A percentile compares a stretch with the other conserved stretches of the same genome.
Evolutionary conservation across 2,113 vertebrate genomes (phyloP).

Genomic region (Axis porcinus): DNA sequence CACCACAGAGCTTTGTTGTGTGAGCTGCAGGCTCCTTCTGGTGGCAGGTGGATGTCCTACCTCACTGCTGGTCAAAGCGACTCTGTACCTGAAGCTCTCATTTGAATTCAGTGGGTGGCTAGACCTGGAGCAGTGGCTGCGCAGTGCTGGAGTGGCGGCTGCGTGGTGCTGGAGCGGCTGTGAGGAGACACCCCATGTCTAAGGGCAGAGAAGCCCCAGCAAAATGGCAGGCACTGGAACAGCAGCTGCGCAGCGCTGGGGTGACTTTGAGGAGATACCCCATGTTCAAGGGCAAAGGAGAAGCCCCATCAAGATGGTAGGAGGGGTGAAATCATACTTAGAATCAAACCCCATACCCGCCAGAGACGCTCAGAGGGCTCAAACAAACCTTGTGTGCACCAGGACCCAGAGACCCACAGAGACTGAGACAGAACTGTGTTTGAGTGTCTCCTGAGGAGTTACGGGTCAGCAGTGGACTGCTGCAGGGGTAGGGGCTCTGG

Average conservation of each 20-base stretch:
- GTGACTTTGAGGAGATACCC: neutral
- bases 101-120: neutral
- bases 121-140: neutral
- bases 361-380: neutral
- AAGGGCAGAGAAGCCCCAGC: neutral
- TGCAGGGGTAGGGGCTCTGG: neutral
- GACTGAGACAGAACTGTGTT: neutral
- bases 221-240: neutral
- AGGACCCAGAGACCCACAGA: neutral
- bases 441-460: neutral
- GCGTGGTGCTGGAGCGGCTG: accelerated
- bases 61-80: neutral
- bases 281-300: neutral
- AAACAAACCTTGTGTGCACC: neutral
- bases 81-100: neutral
- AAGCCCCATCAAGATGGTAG: neutral
- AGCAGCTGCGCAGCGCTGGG: neutral
- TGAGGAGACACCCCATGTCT: neutral
- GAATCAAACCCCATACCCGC: neutral
- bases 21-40: neutral
- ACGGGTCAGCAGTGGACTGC: neutral
- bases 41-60: neutral
- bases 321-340: neutral
- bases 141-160: too few species aligned
- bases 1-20: neutral